Percentiles rank a stretch among this genome's conserved stretches.
Evolutionary conservation across 2,797 vertebrate genomes (phyloP).

Genomic region (Lacerta bilineata): DNA sequence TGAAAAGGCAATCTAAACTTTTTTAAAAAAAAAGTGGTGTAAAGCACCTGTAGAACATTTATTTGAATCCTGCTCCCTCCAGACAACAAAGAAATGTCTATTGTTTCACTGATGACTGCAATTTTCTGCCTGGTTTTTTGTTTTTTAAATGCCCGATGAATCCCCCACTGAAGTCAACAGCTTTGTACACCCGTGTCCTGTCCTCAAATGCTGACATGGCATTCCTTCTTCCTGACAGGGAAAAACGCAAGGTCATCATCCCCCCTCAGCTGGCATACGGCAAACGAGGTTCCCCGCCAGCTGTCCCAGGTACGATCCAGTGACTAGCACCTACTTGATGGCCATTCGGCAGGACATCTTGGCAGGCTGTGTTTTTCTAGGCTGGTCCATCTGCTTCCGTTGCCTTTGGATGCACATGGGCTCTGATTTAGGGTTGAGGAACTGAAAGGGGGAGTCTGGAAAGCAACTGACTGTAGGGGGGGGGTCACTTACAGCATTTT

Average conservation of each 20-base stretch:
- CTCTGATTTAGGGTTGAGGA: background rate
- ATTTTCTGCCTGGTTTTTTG: background rate
- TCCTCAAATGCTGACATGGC: slow-evolving; percentile 3
- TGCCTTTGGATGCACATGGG: no score
- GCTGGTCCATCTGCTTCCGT: background rate
- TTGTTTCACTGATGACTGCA: background rate
- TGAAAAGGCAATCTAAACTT: background rate
- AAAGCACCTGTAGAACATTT: background rate
- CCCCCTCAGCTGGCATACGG: slow-evolving; percentile 94
- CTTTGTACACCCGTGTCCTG: background rate
- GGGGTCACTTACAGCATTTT: background rate
- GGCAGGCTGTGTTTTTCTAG: background rate
- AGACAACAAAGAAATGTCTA: background rate
- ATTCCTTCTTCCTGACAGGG: slow-evolving; percentile 78
- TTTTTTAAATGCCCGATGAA: background rate
- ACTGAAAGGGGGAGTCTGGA: background rate
- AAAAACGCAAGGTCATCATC: slow-evolving; percentile 94
- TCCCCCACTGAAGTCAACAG: background rate
- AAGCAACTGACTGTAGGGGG: background rate
- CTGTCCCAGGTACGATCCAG: slow-evolving; percentile 88
- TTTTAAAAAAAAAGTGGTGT: background rate
- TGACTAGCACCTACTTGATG: background rate
- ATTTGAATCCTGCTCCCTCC: background rate
- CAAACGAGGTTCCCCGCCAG: slow-evolving; percentile 93
- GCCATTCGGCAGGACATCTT: background rate